These are phyloP conservation scores for Drosophila yakuba DNA, from an alignment of 1,140 invertebrate species.

Conservation along the genomic window DNA sequence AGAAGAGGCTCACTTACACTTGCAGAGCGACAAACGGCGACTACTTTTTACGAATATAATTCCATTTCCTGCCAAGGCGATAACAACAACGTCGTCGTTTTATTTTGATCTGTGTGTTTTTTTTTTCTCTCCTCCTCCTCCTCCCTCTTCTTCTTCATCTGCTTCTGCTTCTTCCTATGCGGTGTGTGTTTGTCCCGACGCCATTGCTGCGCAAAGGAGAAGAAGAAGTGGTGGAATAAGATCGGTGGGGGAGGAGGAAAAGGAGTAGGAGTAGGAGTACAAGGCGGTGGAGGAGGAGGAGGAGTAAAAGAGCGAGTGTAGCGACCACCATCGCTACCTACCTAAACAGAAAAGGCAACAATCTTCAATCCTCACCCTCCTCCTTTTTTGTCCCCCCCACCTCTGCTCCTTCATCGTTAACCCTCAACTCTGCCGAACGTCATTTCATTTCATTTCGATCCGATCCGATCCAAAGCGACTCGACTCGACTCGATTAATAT, in stretches of 20 bases:
- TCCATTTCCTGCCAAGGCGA: slow-evolving; percentile 81
- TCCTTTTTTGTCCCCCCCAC: background rate
- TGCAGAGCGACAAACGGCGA: slow-evolving; percentile 50
- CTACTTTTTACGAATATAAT: slow-evolving; percentile 78
- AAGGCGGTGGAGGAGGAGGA: slow-evolving; percentile 21
- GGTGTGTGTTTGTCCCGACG: slow-evolving; percentile 61
- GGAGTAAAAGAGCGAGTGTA: slow-evolving; percentile 22
- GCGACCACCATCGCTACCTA: slow-evolving; percentile 43
- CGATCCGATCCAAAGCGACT: background rate
- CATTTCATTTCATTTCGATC: slow-evolving; percentile 70
- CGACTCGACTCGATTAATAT: slow-evolving; percentile 74
- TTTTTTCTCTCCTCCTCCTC: slow-evolving; percentile 2
- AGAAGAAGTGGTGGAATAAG: slow-evolving; percentile 2
- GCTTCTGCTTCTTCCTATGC: background rate
- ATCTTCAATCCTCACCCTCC: slow-evolving; percentile 24
- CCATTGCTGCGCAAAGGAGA: slow-evolving; percentile 47
- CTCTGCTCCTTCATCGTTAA: slow-evolving; percentile 5
- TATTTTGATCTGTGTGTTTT: slow-evolving; percentile 47
- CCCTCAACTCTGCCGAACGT: slow-evolving; percentile 43
- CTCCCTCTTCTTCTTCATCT: too few relatives aligned
- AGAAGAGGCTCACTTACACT: slow-evolving; percentile 38
- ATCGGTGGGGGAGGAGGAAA: slow-evolving; percentile 9
- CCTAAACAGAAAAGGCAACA: slow-evolving; percentile 38
- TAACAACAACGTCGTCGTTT: slow-evolving; percentile 63
- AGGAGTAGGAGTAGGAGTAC: slow-evolving; percentile 6